Percentiles rank a stretch among this genome's conserved stretches.
Evolutionary conservation across 2,113 vertebrate species (phyloP).

Genomic region (Poeciliopsis occidentalis): DNA sequence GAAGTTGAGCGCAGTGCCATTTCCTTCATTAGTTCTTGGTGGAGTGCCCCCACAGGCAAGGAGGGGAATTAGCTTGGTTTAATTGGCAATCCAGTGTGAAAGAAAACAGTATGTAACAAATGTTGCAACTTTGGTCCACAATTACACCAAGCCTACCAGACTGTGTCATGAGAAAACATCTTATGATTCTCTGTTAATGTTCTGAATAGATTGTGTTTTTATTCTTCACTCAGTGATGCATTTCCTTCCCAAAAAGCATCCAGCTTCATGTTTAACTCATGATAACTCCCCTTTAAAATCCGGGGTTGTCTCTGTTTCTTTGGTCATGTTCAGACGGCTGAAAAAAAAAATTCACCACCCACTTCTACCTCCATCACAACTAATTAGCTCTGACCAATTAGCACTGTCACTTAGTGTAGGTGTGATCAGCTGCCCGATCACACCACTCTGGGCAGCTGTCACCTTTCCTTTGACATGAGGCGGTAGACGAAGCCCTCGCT

Average conservation of each 20-base stretch:
- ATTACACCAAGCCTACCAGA: no score
- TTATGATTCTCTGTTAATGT: no score
- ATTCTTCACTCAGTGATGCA: not conserved
- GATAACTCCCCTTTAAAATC: no score
- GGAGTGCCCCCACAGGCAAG: no score
- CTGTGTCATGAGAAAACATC: no score
- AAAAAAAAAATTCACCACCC: slow-evolving; percentile 39
- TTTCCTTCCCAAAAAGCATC: slow-evolving; percentile 9
- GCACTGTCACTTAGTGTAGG: slow-evolving; percentile 44
- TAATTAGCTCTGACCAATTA: slow-evolving; percentile 58
- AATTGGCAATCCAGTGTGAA: no score
- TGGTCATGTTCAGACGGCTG: slow-evolving; percentile 22
- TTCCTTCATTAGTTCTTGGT: no score
- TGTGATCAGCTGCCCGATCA: slow-evolving; percentile 43
- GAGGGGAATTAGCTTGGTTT: no score
- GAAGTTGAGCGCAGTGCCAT: no score
- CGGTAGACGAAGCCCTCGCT: slow-evolving; percentile 52
- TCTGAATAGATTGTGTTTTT: not conserved
- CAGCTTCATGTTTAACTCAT: slow-evolving; percentile 19
- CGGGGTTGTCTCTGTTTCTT: not conserved
- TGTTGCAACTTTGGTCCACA: no score
- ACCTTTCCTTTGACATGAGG: slow-evolving; percentile 67
- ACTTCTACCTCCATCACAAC: slow-evolving; percentile 15
- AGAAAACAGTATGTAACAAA: no score
- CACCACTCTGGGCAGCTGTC: slow-evolving; percentile 64